phyloP scores from a whole-genome alignment of 2,113 vertebrate genomes.

The Thymallus thymallus region DNA sequence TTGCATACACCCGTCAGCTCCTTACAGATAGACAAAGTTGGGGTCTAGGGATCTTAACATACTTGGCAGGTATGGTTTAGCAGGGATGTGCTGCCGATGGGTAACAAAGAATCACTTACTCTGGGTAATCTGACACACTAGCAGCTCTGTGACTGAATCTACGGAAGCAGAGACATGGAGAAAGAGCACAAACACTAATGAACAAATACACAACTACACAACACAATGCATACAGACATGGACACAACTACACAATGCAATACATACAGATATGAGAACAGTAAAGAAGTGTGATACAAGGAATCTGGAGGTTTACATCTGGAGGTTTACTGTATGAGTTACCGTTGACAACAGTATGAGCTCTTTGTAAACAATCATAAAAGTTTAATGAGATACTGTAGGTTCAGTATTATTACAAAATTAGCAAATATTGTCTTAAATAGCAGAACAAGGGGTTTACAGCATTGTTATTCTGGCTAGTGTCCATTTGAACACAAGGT shows the following conservation, averaged over 20 bases:
- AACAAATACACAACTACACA: constrained; percentile 30
- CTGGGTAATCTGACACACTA: constrained; percentile 89
- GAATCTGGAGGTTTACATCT: background rate
- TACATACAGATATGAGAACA: background rate
- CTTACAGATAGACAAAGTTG: background rate
- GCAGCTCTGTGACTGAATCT: constrained; percentile 86
- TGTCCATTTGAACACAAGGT: constrained; percentile 53
- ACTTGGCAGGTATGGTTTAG: constrained; percentile 4
- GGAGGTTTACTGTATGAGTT: background rate
- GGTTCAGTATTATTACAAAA: background rate
- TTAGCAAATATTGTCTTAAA: background rate
- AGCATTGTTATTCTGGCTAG: background rate
- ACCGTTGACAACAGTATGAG: background rate
- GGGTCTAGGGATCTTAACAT: too few species aligned
- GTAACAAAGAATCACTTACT: constrained; percentile 82
- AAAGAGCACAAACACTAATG: constrained; percentile 57
- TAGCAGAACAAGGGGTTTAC: background rate
- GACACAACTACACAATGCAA: background rate
- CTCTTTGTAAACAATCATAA: constrained; percentile 3
- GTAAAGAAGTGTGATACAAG: background rate
- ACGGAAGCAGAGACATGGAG: constrained; percentile 76
- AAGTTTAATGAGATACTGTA: background rate
- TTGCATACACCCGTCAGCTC: background rate
- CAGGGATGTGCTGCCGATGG: constrained; percentile 8
- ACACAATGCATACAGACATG: background rate